Base-by-base conservation (phyloP, 2,113 vertebrate genomes). In the Sitta europaea region DNA sequence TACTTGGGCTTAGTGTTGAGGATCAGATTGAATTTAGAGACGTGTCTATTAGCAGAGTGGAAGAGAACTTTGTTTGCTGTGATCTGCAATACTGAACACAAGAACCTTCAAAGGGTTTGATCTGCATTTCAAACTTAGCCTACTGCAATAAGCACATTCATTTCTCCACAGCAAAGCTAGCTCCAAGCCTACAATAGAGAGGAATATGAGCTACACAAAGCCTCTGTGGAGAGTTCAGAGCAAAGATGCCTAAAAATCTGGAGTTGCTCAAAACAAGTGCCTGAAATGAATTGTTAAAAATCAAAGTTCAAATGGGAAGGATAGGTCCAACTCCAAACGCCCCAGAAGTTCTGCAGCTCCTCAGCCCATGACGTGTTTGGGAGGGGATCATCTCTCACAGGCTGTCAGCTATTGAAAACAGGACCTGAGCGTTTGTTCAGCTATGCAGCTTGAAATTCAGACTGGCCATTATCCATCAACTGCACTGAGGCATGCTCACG, bases 51-150 rank as follows among this genome's bases (percentile, higher is more conserved):
- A 66, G 48, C 43, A 67, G 4, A 9, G 48, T 66, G 28, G 18
- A 59, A 71, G 31, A 54, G 14, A 51, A 25, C 25, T 87, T 82
- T 85, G 10, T 55, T 43, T 72, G 53, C 48, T 51, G 29, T 55
- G 51, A 75, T 47, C 31, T 72, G 35, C 15, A 67, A 77, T 72
- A 36, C 19, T 45, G 63, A 92, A 66, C 55, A 65, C 23, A 77
- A 83, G 95, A 84, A 90, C 62, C 80, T 90, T 76, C 31, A 76
- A 84, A 92, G 29, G 15, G 12, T 33, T 92, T 81, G 31, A 7
- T 51, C 11, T 78, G 92, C 68, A 66, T 88, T 93, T 94, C 91
- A 91, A 66, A 33, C 57, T 86, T 95, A 36, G 67, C 38, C 96
- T 92, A 42, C 86, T 79, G 50, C 65, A 92, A 75, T 79, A 96